These are phyloP conservation scores for Hemithea aestivaria DNA, from an alignment of 2,888 invertebrate genomes.

Conservation along the genomic window DNA sequence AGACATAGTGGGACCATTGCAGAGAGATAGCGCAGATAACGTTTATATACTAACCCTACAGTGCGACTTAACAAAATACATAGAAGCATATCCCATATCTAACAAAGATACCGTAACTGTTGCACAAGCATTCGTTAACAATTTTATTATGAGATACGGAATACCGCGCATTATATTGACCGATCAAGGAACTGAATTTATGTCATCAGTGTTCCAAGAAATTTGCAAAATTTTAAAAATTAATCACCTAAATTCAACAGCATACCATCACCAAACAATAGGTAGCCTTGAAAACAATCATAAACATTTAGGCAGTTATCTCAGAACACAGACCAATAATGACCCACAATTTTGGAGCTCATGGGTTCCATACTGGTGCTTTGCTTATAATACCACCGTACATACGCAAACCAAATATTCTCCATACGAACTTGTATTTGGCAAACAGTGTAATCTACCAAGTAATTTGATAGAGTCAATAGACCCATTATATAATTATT, in stretches of 20 bases:
- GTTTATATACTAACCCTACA: conserved; percentile 7
- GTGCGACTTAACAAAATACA: conserved; percentile 8
- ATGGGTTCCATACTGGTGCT: conserved; percentile 26
- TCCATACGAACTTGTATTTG: conserved; percentile 22
- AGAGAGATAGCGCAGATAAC: too few relatives aligned
- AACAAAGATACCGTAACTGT: conserved; percentile 4
- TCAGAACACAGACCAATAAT: conserved; percentile 9
- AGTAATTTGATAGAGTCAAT: conserved; percentile 15
- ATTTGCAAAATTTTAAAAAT: conserved; percentile 4
- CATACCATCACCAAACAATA: conserved; percentile 10
- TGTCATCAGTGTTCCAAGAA: conserved; percentile 6
- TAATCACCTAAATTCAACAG: neutral
- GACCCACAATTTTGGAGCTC: conserved; percentile 19
- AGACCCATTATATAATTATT: conserved; percentile 18
- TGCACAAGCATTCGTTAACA: conserved; percentile 1
- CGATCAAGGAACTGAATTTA: conserved; percentile 6
- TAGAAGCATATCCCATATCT: conserved; percentile 8
- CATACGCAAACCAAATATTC: conserved; percentile 17
- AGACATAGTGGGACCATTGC: too few relatives aligned
- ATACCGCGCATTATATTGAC: conserved; percentile 1
- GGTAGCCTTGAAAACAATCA: conserved; percentile 19
- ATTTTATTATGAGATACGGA: conserved; percentile 3
- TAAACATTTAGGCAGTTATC: conserved; percentile 13
- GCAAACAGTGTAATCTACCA: conserved; percentile 19
- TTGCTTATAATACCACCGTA: conserved; percentile 21